phyloP scores from a whole-genome alignment of 2,797 vertebrate species.

The Anniella stebbinsi region DNA sequence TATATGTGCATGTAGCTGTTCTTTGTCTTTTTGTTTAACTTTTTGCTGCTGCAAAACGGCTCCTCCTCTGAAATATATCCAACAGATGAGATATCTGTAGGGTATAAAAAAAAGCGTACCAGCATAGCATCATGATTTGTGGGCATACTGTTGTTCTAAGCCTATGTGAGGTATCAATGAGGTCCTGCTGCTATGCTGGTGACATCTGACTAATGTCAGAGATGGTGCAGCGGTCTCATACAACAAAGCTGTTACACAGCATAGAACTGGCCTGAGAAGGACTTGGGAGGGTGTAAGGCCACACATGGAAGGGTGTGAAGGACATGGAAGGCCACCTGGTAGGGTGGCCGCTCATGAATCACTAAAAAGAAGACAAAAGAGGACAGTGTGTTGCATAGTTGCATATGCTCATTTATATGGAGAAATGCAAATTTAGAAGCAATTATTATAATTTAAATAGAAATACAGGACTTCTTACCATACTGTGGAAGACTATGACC shows the following conservation, averaged over 20 bases:
- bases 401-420: too few species aligned
- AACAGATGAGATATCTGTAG: not conserved
- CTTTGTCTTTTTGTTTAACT: not conserved
- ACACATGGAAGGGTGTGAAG: too few species aligned
- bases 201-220: not conserved
- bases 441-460: too few species aligned
- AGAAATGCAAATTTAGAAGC: too few species aligned
- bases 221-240: not conserved
- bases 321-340: too few species aligned
- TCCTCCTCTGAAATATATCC: not conserved
- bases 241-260: not conserved
- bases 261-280: not conserved
- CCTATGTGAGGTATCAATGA: not conserved
- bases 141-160: not conserved
- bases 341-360: too few species aligned
- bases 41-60: not conserved
- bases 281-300: not conserved
- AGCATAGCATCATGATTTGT: not conserved
- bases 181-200: not conserved
- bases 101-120: not conserved
- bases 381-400: too few species aligned
- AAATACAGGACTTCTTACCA: too few species aligned
- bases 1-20: not conserved
- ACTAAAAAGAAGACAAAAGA: too few species aligned
- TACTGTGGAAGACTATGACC: too few species aligned